These are phyloP conservation scores for Cryptomyrus ogoouensis DNA, from an alignment of 2,113 vertebrate species.

Conservation along the genomic window DNA sequence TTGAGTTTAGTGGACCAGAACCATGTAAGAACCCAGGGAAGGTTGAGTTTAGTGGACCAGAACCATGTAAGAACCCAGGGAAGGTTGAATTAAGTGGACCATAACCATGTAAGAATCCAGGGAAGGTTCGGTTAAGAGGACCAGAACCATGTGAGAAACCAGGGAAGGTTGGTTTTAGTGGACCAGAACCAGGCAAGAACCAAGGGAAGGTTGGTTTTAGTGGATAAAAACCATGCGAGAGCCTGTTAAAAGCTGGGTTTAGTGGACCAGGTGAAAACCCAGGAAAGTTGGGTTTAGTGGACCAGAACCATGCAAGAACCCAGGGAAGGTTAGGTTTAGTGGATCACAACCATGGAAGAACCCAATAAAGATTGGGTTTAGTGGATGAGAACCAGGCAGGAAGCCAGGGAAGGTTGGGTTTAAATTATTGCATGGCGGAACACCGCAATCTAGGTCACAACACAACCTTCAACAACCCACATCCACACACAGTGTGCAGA, in stretches of 20 bases:
- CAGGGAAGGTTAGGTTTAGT: neutral
- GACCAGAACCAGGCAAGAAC: neutral
- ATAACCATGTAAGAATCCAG: neutral
- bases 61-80: neutral
- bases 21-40: neutral
- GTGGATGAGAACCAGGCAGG: neutral
- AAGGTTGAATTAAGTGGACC: neutral
- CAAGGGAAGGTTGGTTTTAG: neutral
- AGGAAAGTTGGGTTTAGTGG: neutral
- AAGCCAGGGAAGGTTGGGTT: neutral
- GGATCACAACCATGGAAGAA: neutral
- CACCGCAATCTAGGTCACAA: neutral
- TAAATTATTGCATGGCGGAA: neutral
- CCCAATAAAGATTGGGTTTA: neutral
- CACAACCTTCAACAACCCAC: neutral
- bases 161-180: neutral
- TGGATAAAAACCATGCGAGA: neutral
- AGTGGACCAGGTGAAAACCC: neutral
- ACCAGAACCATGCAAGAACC: too few relatives aligned
- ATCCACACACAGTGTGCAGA: neutral
- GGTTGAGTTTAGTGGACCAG: neutral
- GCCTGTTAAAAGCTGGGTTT: neutral
- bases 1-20: neutral
- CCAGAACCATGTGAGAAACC: neutral
- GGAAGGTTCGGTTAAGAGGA: neutral